Evolutionary conservation across 1,140 invertebrate genomes (phyloP).

Genomic region (Lineus longissimus): DNA sequence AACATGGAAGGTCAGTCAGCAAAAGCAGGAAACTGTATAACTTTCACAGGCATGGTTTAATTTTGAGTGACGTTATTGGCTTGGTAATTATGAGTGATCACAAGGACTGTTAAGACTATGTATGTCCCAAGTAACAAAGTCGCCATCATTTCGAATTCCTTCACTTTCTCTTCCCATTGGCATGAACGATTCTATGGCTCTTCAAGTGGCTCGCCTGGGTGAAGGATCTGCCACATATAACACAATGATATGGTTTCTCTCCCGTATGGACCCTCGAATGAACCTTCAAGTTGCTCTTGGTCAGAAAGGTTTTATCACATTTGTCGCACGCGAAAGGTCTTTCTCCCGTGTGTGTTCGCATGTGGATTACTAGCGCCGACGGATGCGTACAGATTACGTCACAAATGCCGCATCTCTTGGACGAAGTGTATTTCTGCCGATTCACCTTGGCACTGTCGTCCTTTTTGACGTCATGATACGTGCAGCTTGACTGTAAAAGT

Average conservation of each 20-base stretch:
- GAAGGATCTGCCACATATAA: conserved; percentile 33
- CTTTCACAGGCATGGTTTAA: too few species aligned
- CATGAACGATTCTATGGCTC: conserved; percentile 27
- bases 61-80: too few species aligned
- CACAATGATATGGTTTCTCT: conserved; percentile 58
- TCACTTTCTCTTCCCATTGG: conserved; percentile 28
- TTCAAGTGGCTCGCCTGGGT: conserved; percentile 20
- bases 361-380: conserved; percentile 9
- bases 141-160: conserved; percentile 55
- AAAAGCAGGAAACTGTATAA: too few species aligned
- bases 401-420: too few species aligned
- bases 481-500: too few species aligned
- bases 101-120: conserved; percentile 60
- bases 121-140: conserved; percentile 57
- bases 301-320: conserved; percentile 29
- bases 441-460: too few species aligned
- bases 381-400: too few species aligned
- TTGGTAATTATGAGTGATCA: too few species aligned
- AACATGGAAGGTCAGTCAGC: too few species aligned
- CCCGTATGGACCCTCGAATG: conserved; percentile 33
- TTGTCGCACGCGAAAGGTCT: conserved; percentile 25
- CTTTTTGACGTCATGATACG: too few species aligned
- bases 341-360: conserved; percentile 23
- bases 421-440: too few species aligned
- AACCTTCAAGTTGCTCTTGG: conserved; percentile 22